A percentile compares a stretch with the other conserved stretches of the same genome.
Conservation (phyloP, 2,888 invertebrate species). For the Drosophila macrospina region DNA sequence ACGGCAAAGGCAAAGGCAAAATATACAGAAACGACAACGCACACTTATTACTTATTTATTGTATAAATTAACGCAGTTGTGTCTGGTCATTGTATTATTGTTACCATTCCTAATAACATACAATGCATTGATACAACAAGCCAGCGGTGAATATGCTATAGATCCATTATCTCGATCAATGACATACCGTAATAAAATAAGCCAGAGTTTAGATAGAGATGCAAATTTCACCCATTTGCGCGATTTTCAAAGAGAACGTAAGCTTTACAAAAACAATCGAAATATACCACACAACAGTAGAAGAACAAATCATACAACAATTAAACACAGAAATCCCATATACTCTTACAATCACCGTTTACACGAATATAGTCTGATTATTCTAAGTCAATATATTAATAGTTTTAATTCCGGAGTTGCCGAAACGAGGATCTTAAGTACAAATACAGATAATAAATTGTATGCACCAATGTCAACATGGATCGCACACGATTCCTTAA, state of each 20-base stretch:
- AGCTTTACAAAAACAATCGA: constrained; percentile 15
- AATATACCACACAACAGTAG: background rate
- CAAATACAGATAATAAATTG: constrained; percentile 3
- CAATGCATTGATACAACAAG: constrained; percentile 38
- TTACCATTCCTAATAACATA: constrained; percentile 49
- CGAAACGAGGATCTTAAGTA: constrained; percentile 1
- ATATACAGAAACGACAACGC: background rate
- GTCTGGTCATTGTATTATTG: constrained; percentile 54
- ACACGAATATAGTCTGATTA: constrained; percentile 68
- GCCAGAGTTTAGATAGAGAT: background rate
- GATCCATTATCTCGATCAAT: constrained; percentile 21
- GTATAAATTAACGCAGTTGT: constrained; percentile 51
- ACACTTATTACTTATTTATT: constrained; percentile 36
- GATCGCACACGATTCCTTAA: constrained; percentile 3
- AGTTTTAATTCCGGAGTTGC: background rate
- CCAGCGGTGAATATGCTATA: constrained; percentile 32
- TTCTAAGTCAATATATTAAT: constrained; percentile 48
- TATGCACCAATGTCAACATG: constrained; percentile 3
- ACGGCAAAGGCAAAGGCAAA: background rate
- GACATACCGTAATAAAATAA: background rate
- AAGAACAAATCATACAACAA: background rate
- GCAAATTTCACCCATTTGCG: background rate
- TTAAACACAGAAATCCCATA: constrained; percentile 8
- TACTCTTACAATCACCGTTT: constrained; percentile 23
- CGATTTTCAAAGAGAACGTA: background rate